Evolutionary conservation across 2,888 invertebrate genomes (phyloP), one percentile per base, ranked within the genome.

Genomic region (Dysmachus trigonus): DNA sequence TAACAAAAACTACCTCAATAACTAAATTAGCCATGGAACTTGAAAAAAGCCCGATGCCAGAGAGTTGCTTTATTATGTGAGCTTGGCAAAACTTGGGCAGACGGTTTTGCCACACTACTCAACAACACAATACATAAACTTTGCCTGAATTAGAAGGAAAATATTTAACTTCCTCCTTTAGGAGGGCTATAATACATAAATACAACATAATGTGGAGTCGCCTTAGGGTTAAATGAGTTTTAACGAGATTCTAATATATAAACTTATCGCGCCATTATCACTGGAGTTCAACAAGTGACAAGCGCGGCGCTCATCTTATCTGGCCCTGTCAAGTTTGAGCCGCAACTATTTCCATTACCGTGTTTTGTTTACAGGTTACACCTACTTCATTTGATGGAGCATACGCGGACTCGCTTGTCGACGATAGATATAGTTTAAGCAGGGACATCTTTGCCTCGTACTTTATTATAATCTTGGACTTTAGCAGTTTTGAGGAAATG

Each of bases 261-360:
- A n/a, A 51, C 79, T 79, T 79, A 79, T 79, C 79, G 51, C 79
- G 31, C 79, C 51, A 79, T 79, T 79, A 51, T 79, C 79, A 79
- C 51, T 30, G 5, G 77, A 77, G 77, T 77, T 77, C 41, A 53
- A 7, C n/a, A 31, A 79, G 79, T 27, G 79, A 79, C 22, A 33
- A 18, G 35, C 8, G 22, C 10, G 35, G 76, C 22, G 76, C 76
- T 62, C 10, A 62, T 27, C 22, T 62, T 62, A 62, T 62, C 62
- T 62, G 51, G 51, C 47, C 8, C 51, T 79, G 13, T 47, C 27
- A 51, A 10, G 53, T 8, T 53, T 18, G 53, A 53, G 22, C n/a
- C 53, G 22, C 10, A 3, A 22, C 79, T 22, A 51, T 79, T 79
- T n/a, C 30, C 53, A 7, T 62, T 10, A 10, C 27, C 62, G 18